Base-by-base conservation (phyloP, 2,113 vertebrate genomes). In the Desmodus rotundus region DNA sequence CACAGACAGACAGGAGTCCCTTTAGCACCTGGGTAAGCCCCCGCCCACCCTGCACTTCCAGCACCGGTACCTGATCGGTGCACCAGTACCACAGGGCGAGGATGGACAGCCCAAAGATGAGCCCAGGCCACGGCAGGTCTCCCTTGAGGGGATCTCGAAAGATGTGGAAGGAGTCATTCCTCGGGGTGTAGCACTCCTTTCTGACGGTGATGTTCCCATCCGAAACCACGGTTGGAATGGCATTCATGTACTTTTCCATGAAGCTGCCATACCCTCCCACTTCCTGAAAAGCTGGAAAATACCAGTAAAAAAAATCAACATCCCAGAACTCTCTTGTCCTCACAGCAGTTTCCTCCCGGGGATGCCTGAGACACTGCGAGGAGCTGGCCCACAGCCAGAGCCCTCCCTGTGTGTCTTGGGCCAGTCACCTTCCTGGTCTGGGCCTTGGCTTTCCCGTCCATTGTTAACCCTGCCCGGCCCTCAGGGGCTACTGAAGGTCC, bases 1-100 rank as follows among this genome's bases (percentile, higher is more conserved):
- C 93, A 47, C 43, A 83, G 36, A 43, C 20, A 61, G 50, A 38
- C 22, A 10, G 22, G 13, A 87, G 36, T 31, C 47, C 56, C 72
- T 22, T 13, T 0, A 15, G 22, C 2, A 0, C 41, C 16, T 7
- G 3, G 22, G 31, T 5, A 31, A 80, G 12, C 56, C 4, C 58
- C 74, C 6, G 0, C 5, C 68, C 14, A 20, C 33, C n/a, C 31
- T 6, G 2, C 13, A 16, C 0, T 0, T 1, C 56, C 74, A 28
- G 67, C 16, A 3, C 36, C 4, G 0, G 93, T 98, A 99, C 99
- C 99, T 99, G 99, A 77, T 99, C 99, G 0, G 99, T 99, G 98
- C 99, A 99, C 99, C 99, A 99, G 97, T 99, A 99, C 99, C 99
- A 99, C 84, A 98, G 17, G 43, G 99, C 98, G 24, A 99, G 56